Evolutionary conservation across 64 coral and sea anemone species (phyloP).

Genomic region (Catalaphyllia jardinei): DNA sequence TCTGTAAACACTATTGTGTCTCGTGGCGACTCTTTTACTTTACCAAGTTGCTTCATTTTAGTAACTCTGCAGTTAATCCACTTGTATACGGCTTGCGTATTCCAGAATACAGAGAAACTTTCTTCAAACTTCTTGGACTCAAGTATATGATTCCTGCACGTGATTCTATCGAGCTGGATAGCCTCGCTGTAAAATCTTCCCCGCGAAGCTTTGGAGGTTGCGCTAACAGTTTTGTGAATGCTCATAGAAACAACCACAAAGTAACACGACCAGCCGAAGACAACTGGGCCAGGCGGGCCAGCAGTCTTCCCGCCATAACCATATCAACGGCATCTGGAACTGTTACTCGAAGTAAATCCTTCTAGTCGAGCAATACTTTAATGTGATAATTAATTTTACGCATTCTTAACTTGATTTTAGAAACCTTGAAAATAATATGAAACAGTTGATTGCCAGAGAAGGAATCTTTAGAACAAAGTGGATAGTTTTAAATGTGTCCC

Average conservation of each 20-base stretch:
- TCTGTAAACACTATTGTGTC: slow-evolving; percentile 25
- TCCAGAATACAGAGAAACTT: slow-evolving; percentile 36
- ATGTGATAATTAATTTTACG: too few species aligned
- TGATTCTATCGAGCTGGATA: not conserved
- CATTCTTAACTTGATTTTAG: too few species aligned
- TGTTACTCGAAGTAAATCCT: not conserved
- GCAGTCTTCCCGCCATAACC: not conserved
- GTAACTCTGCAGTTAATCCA: slow-evolving; percentile 53
- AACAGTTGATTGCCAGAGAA: too few species aligned
- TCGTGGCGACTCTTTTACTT: slow-evolving; percentile 59
- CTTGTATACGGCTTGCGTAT: slow-evolving; percentile 60
- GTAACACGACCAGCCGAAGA: not conserved
- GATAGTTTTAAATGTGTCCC: too few species aligned
- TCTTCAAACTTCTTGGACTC: slow-evolving; percentile 10
- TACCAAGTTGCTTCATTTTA: slow-evolving; percentile 55
- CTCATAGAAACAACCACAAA: not conserved
- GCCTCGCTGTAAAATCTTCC: not conserved
- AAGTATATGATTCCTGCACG: not conserved
- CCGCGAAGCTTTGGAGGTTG: not conserved
- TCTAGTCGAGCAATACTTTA: not conserved
- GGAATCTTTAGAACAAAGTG: too few species aligned
- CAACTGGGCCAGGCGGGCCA: not conserved
- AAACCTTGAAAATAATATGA: too few species aligned
- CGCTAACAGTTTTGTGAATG: not conserved
- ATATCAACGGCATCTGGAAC: not conserved